phyloP scores from a whole-genome alignment of 1,140 invertebrate genomes.

The Hyposmocoma kahamanoa region DNA sequence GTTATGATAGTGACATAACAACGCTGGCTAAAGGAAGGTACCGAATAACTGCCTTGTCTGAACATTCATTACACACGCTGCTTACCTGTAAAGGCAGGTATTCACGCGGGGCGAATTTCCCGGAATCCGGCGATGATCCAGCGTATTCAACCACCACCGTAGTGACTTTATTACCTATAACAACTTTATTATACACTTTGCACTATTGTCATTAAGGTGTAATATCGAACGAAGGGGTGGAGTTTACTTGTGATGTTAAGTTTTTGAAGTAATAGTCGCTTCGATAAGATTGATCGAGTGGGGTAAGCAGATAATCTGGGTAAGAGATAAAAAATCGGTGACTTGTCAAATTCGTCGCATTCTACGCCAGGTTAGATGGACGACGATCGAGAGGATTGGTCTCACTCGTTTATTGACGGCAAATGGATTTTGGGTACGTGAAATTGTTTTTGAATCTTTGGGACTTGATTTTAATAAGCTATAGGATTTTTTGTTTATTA shows the following conservation, averaged over 20 bases:
- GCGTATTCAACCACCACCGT: constrained; percentile 39
- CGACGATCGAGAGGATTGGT: constrained; percentile 37
- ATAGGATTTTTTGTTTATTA: too few species aligned
- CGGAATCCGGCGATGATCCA: constrained; percentile 70
- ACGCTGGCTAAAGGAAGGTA: too few species aligned
- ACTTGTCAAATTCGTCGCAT: constrained; percentile 71
- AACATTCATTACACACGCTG: constrained; percentile 12
- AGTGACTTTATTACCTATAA: constrained; percentile 27
- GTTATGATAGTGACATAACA: too few species aligned
- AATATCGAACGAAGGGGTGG: constrained; percentile 4
- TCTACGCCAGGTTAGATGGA: constrained; percentile 40
- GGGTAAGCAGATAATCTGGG: constrained; percentile 69
- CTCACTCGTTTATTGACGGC: constrained; percentile 21
- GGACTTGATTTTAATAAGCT: too few species aligned
- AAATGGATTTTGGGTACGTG: constrained; percentile 9
- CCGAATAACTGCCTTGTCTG: constrained; percentile 20
- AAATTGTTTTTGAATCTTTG: too few species aligned
- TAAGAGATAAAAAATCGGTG: constrained; percentile 59
- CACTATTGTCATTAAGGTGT: constrained; percentile 7
- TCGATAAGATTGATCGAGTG: constrained; percentile 73
- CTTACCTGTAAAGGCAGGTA: constrained; percentile 69
- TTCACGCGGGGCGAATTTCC: constrained; percentile 69
- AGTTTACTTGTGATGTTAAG: constrained; percentile 1
- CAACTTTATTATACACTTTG: constrained; percentile 17
- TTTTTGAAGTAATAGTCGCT: constrained; percentile 31